Base-by-base conservation (phyloP, 2,113 vertebrate species). In the Cyanoramphus novaezelandiae region DNA sequence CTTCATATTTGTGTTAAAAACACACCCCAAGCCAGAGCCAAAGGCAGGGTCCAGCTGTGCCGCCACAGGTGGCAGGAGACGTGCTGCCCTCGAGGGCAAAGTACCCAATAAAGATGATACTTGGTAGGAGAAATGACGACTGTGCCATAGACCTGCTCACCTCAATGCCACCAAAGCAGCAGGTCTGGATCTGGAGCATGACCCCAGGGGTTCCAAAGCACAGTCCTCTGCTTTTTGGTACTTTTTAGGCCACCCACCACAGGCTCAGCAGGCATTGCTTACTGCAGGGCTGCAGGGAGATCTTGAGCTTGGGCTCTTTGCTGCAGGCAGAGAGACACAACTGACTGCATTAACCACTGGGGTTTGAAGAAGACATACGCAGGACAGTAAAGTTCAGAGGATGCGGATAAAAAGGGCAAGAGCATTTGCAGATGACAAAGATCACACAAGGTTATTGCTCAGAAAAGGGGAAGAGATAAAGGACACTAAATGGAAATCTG, bases 401-500 rank as follows among this genome's bases (percentile, higher is more conserved):
- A 59, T 33, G 72, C 3, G 13, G 62, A 33, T 39, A n/a, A 86
- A 82, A 88, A 84, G 39, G 80, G 47, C 70, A 84, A 92, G 41
- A 69, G 10, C 0, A 0, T 70, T 65, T 83, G 68, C 49, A 71
- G 82, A 82, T 94, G 95, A 95, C 81, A 84, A 84, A 78, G 69
- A 88, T 96, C 91, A 94, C 43, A 84, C 31, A 65, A 49, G 24
- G 65, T 37, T 68, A 43, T 23, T 37, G 74, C 55, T 78, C 68
- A 75, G 62, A 64, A 83, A 96, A 96, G 50, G 41, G 84, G 95
- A 96, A 94, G 86, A 83, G 27, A 16, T 27, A 59, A 72, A 93
- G 60, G 15, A 90, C 24, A 93, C 29, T 90, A 65, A 96, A 90
- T 93, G 95, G 92, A 96, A 95, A 93, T 46, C 62, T 21, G n/a